A percentile compares a stretch with the other conserved stretches of the same genome.
phyloP scores from a whole-genome alignment of 2,113 vertebrate genomes.

The Brienomyrus brachyistius region DNA sequence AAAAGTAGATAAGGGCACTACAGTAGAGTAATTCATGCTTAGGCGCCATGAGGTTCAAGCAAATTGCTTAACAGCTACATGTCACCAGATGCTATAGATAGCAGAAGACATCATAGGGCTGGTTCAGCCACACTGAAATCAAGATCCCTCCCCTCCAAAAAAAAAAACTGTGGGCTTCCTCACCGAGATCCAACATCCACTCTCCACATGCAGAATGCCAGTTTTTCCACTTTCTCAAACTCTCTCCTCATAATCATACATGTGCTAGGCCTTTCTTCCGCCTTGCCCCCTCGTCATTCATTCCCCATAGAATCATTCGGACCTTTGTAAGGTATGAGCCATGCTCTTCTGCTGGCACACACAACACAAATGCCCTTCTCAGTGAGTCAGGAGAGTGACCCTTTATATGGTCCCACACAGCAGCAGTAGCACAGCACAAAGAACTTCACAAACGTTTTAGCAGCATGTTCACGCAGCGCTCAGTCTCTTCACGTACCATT shows the following conservation, averaged over 20 bases:
- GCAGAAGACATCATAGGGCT: not conserved
- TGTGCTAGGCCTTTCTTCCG: not conserved
- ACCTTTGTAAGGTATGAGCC: not conserved
- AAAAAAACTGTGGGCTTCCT: not conserved
- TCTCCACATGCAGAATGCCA: not conserved
- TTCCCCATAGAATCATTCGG: not conserved
- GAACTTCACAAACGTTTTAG: not conserved
- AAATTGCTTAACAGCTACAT: not conserved
- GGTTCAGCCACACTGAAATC: not conserved
- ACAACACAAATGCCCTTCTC: not conserved
- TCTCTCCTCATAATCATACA: not conserved
- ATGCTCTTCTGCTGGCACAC: not conserved
- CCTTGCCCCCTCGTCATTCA: not conserved
- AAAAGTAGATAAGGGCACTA: too few relatives aligned
- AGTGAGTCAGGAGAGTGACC: not conserved
- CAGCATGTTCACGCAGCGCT: not conserved
- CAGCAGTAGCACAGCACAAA: not conserved
- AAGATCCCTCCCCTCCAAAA: not conserved
- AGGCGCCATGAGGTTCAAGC: not conserved
- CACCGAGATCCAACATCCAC: not conserved
- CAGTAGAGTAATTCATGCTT: too few relatives aligned
- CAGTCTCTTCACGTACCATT: slow-evolving; percentile 67
- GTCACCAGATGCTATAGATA: not conserved
- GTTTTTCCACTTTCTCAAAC: not conserved
- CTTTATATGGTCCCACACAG: not conserved